Evolutionary conservation across 2,797 vertebrate genomes (phyloP).

Genomic region (Pseudochromis fuscus): DNA sequence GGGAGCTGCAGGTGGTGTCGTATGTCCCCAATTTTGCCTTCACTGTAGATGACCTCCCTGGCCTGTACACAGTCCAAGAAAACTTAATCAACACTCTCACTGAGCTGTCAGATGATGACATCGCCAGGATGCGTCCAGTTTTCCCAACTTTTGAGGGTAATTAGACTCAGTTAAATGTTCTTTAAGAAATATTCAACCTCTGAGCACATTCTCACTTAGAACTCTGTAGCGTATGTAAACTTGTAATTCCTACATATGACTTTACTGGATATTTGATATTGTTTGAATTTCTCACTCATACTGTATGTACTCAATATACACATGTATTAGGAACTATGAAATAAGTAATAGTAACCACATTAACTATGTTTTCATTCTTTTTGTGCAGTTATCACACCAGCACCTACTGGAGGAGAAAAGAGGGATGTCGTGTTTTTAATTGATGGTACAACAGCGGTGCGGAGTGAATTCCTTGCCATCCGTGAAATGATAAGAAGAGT

Average conservation of each 20-base stretch:
- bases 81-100: slow-evolving; percentile 87
- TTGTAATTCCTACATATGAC: neutral
- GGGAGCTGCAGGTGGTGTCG: slow-evolving; percentile 88
- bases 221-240: no score
- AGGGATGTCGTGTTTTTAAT: slow-evolving; percentile 95
- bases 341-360: neutral
- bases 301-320: neutral
- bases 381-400: slow-evolving; percentile 59
- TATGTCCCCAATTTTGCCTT: slow-evolving; percentile 89
- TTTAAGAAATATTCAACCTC: neutral
- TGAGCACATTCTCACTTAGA: neutral
- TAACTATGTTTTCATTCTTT: slow-evolving; percentile 47
- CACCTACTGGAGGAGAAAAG: slow-evolving; percentile 77
- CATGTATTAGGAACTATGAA: neutral
- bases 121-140: slow-evolving; percentile 74
- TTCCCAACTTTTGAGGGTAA: slow-evolving; percentile 72
- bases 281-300: neutral
- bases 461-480: slow-evolving; percentile 87
- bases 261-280: no score
- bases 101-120: slow-evolving; percentile 87
- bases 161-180: neutral
- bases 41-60: slow-evolving; percentile 89
- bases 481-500: slow-evolving; percentile 88
- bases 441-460: slow-evolving; percentile 88
- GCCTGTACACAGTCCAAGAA: slow-evolving; percentile 90